Evolutionary conservation across 2,888 invertebrate species (phyloP).

Genomic region (Archaeoteleia sp.): DNA sequence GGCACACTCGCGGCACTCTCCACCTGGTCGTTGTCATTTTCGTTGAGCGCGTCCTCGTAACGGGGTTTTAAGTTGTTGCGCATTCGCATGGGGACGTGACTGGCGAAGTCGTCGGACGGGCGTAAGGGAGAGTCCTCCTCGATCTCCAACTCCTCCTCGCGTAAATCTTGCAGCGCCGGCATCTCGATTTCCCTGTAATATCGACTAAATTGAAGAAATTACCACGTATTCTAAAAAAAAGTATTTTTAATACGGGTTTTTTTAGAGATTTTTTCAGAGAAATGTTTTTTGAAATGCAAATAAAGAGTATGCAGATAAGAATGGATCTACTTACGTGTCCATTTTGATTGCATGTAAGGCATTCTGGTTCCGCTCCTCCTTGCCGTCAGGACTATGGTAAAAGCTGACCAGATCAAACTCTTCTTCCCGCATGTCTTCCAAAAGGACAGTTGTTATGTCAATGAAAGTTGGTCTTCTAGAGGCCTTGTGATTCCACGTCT

Average conservation of each 20-base stretch:
- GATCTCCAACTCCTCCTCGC: conserved; percentile 65
- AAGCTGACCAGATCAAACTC: conserved; percentile 81
- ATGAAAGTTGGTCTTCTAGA: conserved; percentile 89
- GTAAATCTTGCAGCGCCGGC: conserved; percentile 62
- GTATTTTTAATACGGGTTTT: too few relatives aligned
- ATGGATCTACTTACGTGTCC: conserved; percentile 62
- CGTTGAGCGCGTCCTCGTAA: conserved; percentile 60
- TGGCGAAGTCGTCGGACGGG: conserved; percentile 68
- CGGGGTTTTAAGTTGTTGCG: conserved; percentile 65
- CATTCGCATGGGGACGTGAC: conserved; percentile 65
- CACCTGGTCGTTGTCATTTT: too few relatives aligned
- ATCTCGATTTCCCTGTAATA: conserved; percentile 66
- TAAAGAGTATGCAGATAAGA: background rate
- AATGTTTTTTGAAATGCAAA: too few relatives aligned
- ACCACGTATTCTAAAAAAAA: background rate
- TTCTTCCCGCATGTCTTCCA: conserved; percentile 79
- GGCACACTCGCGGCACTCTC: too few relatives aligned
- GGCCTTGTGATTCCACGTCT: conserved; percentile 93
- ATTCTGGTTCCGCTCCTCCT: conserved; percentile 76
- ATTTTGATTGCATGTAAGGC: conserved; percentile 61
- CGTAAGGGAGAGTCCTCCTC: conserved; percentile 65
- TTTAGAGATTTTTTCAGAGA: too few relatives aligned
- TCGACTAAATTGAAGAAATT: too few relatives aligned
- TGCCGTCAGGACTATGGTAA: conserved; percentile 78
- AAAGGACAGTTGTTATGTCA: conserved; percentile 84